These are phyloP conservation scores for Clunio marinus DNA, from an alignment of 2,888 invertebrate genomes.

Conservation along the genomic window DNA sequence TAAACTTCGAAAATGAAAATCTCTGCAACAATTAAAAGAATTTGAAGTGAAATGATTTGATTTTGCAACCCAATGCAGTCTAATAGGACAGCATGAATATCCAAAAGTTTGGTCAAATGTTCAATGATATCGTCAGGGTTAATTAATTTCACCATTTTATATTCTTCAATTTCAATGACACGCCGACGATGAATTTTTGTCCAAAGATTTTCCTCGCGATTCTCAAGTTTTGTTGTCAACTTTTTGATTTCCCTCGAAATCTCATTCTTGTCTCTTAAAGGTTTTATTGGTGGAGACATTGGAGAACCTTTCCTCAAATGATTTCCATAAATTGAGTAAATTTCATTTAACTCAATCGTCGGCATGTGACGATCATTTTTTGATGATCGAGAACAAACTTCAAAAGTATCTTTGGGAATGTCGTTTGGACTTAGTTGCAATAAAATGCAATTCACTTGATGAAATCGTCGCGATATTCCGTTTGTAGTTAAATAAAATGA, in stretches of 20 bases:
- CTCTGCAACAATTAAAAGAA: constrained; percentile 26
- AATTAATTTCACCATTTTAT: neutral
- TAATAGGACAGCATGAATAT: constrained; percentile 23
- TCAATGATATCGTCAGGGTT: neutral
- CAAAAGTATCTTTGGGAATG: constrained; percentile 13
- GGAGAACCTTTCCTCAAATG: neutral
- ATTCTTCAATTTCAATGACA: constrained; percentile 26
- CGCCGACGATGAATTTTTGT: neutral
- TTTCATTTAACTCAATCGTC: constrained; percentile 19
- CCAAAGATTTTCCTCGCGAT: constrained; percentile 5
- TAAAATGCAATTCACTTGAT: constrained; percentile 20
- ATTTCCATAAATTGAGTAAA: constrained; percentile 30
- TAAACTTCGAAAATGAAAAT: constrained; percentile 26
- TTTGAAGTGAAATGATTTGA: constrained; percentile 20
- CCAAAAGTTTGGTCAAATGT: constrained; percentile 21
- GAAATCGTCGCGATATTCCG: constrained; percentile 18
- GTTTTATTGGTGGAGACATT: neutral
- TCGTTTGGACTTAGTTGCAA: constrained; percentile 7
- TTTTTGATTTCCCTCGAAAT: constrained; percentile 18
- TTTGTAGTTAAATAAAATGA: neutral
- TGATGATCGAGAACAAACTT: neutral
- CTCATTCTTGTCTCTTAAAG: constrained; percentile 8
- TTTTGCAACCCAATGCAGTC: constrained; percentile 14
- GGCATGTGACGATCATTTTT: constrained; percentile 15
- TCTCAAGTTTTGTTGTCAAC: neutral